These are phyloP conservation scores for Halichondria panicea DNA, from an alignment of 37 sponge, comb jelly and placozoan genomes.

Conservation along the genomic window DNA sequence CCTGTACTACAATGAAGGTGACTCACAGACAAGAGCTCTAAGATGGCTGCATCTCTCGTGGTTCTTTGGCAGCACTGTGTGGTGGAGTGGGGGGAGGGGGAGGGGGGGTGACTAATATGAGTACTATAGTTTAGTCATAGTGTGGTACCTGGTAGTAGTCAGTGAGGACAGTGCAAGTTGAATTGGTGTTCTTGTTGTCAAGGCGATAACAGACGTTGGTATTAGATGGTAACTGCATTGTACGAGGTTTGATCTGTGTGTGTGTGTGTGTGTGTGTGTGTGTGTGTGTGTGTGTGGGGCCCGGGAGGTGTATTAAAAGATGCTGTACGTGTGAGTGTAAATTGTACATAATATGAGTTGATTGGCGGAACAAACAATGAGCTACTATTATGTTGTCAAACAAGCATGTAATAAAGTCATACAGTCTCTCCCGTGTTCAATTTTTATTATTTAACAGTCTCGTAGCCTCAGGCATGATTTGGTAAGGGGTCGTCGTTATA, in stretches of 20 bases:
- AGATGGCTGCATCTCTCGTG: constrained; percentile 2
- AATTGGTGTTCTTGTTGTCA: constrained; percentile 10
- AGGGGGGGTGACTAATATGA: background rate
- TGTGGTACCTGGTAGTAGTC: constrained; percentile 65
- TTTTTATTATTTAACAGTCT: too few relatives aligned
- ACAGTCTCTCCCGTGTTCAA: too few relatives aligned
- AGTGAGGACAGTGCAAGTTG: constrained; percentile 58
- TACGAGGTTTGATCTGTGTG: constrained; percentile 10
- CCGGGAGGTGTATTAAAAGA: too few relatives aligned
- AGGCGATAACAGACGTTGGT: background rate
- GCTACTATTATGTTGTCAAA: too few relatives aligned
- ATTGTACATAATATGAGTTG: too few relatives aligned
- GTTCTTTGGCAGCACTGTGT: background rate
- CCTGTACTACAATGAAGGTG: background rate
- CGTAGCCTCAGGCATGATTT: too few relatives aligned
- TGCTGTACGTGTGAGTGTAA: too few relatives aligned
- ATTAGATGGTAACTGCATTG: constrained; percentile 42
- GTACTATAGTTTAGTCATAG: background rate
- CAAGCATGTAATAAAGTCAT: too few relatives aligned
- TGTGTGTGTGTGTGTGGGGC: too few relatives aligned
- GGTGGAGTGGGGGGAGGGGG: background rate
- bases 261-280: constrained; percentile 1
- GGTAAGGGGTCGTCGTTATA: too few relatives aligned
- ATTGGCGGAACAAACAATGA: too few relatives aligned
- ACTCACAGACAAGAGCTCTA: background rate